A percentile compares a stretch with the other conserved stretches of the same genome.
Conservation (phyloP, 1,140 invertebrate genomes). For the Drosophila guanche region DNA sequence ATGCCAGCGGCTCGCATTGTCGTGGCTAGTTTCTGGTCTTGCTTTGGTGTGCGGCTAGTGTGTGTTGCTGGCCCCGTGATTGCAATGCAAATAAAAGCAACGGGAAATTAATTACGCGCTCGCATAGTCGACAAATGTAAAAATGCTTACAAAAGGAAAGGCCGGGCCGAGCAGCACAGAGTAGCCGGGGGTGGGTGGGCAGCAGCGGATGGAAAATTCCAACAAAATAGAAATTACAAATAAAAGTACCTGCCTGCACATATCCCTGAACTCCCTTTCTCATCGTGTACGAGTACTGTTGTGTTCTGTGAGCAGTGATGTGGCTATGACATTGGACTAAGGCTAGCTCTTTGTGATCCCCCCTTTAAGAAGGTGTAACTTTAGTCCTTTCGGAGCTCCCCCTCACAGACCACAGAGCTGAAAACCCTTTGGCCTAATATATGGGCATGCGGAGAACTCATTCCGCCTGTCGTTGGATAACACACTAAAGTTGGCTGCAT, state of each 20-base stretch:
- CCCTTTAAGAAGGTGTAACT: too few species aligned
- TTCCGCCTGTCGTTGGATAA: slow-evolving; percentile 40
- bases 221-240: slow-evolving; percentile 13
- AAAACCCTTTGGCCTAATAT: slow-evolving; percentile 1
- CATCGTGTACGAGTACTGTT: too few species aligned
- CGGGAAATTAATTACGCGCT: slow-evolving; percentile 71
- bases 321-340: too few species aligned
- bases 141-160: slow-evolving; percentile 41
- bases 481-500: slow-evolving; percentile 40
- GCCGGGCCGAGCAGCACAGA: neutral
- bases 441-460: slow-evolving; percentile 18
- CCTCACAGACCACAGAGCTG: too few species aligned
- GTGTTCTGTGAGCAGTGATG: too few species aligned
- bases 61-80: slow-evolving; percentile 19
- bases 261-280: too few species aligned
- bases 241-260: too few species aligned
- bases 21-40: slow-evolving; percentile 47
- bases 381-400: too few species aligned
- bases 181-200: neutral
- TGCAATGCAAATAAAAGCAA: slow-evolving; percentile 59
- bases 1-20: slow-evolving; percentile 72
- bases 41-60: too few species aligned
- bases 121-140: slow-evolving; percentile 47
- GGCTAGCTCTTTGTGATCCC: too few species aligned
- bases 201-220: slow-evolving; percentile 10